Evolutionary conservation across 2,797 vertebrate species (phyloP), one percentile per base, ranked within the genome.

Genomic region (Silurus lanzhouensis): DNA sequence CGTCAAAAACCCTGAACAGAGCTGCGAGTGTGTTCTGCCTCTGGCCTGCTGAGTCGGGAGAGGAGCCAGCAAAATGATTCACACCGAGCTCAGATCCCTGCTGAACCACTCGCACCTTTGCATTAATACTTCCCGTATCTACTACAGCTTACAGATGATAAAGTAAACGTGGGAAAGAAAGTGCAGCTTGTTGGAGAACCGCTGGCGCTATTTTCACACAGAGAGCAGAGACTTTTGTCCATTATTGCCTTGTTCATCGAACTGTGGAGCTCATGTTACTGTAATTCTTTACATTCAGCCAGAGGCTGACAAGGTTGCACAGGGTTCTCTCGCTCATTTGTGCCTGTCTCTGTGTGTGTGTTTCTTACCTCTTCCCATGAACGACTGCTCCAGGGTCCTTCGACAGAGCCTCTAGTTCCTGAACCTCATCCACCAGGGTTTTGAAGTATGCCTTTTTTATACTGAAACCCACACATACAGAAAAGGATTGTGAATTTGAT

Each of bases 391-490:
- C 98, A 25, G 97, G 98, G 90, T 99, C 98, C 94, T 99, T 97
- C 83, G 96, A 99, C 88, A 98, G 96, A 6, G 98, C 97, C 92
- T 99, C 98, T 22, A 99, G 92, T 86, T 99, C 98, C 90, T 99
- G 98, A 90, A 99, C 98, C 94, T 99, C 98, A 93, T 99, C 98
- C 88, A 99, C 97, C 88, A 99, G 92, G 4, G 97, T 98, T 94
- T 99, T 99, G 93, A 98, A 99, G 88, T 92, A 96, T 13, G 96
- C 95, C 92, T 95, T 97, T 91, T 98, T 98, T 87, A 99, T 89
- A 22, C 98, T 99, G 92, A 80, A 70, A 78, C 31, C 80, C 66
- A 46, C 31, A 76, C 5, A 71, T 7, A 46, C 17, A 66, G 20
- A 64, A 20, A 20, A 60, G 13, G 19, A 52, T 10, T 52, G 48